A percentile compares a stretch with the other conserved stretches of the same genome.
Conservation (phyloP, 2,113 vertebrate genomes). For the Trichechus manatus region DNA sequence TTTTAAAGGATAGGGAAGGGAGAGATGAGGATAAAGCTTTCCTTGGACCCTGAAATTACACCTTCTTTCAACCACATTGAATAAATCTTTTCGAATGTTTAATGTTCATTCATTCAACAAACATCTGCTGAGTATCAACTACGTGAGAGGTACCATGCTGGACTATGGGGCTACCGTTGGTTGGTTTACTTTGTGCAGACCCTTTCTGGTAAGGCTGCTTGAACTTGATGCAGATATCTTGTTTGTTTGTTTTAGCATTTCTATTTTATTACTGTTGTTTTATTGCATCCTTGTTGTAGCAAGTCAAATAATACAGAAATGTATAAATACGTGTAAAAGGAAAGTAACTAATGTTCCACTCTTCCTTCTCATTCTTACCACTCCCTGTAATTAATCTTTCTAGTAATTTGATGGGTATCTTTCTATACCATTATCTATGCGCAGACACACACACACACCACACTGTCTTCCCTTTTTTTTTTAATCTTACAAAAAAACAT, state of each 20-base stretch:
- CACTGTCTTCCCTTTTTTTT: background rate
- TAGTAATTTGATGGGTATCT: constrained; percentile 20
- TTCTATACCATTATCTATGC: background rate
- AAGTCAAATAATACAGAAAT: background rate
- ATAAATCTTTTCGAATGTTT: background rate
- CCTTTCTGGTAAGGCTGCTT: background rate
- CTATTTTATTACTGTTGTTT: background rate
- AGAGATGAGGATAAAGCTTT: constrained; percentile 45
- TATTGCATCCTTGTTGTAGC: background rate
- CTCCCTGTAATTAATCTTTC: background rate
- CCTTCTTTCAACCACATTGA: constrained; percentile 18
- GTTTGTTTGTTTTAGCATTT: constrained; percentile 40
- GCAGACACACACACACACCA: background rate
- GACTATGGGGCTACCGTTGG: background rate
- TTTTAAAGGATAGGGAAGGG: constrained; percentile 45
- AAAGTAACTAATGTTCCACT: background rate
- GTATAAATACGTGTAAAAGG: background rate
- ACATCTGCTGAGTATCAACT: constrained; percentile 37
- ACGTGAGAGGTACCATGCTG: background rate
- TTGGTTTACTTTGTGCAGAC: background rate
- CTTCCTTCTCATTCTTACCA: background rate
- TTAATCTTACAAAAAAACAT: background rate
- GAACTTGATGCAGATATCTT: background rate
- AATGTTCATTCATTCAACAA: constrained; percentile 41
- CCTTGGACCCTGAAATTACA: constrained; percentile 31